Base-by-base conservation (phyloP, 2,888 invertebrate genomes). In the Nomada fabriciana region DNA sequence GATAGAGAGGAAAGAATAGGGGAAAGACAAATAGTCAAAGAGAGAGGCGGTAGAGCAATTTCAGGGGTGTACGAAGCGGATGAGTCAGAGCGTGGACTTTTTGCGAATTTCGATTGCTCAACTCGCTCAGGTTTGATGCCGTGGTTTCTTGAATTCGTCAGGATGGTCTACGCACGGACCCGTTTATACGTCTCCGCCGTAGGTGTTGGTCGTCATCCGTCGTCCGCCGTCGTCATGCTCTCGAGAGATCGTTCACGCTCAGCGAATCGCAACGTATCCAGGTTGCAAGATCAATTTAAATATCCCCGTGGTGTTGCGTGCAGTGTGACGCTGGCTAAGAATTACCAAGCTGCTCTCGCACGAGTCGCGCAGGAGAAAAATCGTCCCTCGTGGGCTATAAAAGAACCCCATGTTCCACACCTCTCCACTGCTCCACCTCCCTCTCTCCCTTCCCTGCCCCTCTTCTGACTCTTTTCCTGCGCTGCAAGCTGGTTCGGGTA, bases 241-340 rank as follows among this genome's bases (percentile, higher is more conserved):
- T 60, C 76, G 11, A 50, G 68, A 80, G 71, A 82, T 79, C 74
- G 80, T 90, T 89, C 83, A 89, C 83, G 88, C 89, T 90, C 84
- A 80, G 79, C 82, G 85, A 86, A 87, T 86, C 89, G 90, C 89
- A 73, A 85, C 88, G 90, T 86, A 88, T 86, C 89, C 86, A 85
- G 86, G 86, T 87, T 86, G 80, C 85, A 76, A 86, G 90, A 90
- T 89, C 90, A 89, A 88, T 91, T 88, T 86, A 87, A 89, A 90
- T 86, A 80, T 86, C 82, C 72, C 85, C 63, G 80, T 78, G 76
- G 76, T 67, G 59, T 69, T 59, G 85, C 83, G 79, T 72, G 52
- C 13, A 5, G 60, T 55, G 65, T 61, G 68, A 55, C 59, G 77
- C 60, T 68, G 65, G 70, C 69, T 42, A 64, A 64, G 69, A 71